phyloP scores from a whole-genome alignment of 1,140 invertebrate genomes.

The Triops longicaudatus region DNA sequence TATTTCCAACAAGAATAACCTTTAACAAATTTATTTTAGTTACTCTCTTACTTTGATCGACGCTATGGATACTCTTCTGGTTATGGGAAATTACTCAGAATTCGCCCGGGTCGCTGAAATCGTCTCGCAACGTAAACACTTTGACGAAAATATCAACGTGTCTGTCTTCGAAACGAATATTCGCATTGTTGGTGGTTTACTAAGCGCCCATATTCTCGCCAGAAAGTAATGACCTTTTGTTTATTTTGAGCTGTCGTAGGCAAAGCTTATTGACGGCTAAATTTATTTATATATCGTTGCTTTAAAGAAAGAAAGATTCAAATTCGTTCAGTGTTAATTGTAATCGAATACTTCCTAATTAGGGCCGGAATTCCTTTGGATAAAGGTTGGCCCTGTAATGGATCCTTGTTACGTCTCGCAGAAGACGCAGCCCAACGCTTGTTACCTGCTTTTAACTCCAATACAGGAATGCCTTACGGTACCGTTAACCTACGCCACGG shows the following conservation, averaged over 20 bases:
- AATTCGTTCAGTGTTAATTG: too few relatives aligned
- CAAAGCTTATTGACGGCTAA: too few relatives aligned
- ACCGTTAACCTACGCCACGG: slow-evolving; percentile 89
- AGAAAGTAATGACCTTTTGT: slow-evolving; percentile 49
- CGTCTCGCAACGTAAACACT: slow-evolving; percentile 52
- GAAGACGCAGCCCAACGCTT: slow-evolving; percentile 87
- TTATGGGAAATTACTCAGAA: slow-evolving; percentile 55
- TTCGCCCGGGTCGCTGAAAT: slow-evolving; percentile 54
- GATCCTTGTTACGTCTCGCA: slow-evolving; percentile 81
- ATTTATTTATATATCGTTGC: too few relatives aligned
- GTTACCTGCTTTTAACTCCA: slow-evolving; percentile 79
- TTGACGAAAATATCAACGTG: slow-evolving; percentile 55
- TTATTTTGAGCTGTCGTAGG: too few relatives aligned
- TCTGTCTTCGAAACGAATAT: slow-evolving; percentile 65
- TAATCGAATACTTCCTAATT: slow-evolving; percentile 30
- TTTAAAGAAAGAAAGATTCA: too few relatives aligned
- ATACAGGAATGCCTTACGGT: slow-evolving; percentile 97
- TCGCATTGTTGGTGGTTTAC: slow-evolving; percentile 49
- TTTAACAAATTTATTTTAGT: slow-evolving; percentile 63
- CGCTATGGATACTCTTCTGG: slow-evolving; percentile 54
- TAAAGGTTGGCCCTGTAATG: slow-evolving; percentile 94
- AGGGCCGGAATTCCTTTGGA: slow-evolving; percentile 74
- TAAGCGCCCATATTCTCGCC: slow-evolving; percentile 91
- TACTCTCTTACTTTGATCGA: slow-evolving; percentile 60
- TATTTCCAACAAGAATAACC: slow-evolving; percentile 48